Percentiles rank a stretch among this genome's conserved stretches.
Evolutionary conservation across 2,797 vertebrate species (phyloP).

Genomic region (Scomberomorus guttatus): DNA sequence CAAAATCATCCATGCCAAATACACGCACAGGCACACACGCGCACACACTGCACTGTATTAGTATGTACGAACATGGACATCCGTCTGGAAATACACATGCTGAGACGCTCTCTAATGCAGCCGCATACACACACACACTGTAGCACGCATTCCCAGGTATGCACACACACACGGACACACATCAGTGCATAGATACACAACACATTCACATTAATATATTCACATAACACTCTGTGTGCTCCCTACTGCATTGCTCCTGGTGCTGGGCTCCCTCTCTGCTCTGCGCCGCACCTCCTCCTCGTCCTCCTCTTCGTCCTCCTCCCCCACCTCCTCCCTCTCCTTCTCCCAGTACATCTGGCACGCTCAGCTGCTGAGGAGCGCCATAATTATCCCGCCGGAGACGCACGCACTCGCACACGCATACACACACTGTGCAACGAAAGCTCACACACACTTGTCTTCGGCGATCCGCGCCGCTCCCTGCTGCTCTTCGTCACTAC

Average conservation of each 20-base stretch:
- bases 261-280: constrained; percentile 86
- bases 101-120: constrained; percentile 31
- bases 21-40: constrained; percentile 23
- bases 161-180: constrained; percentile 44
- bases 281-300: constrained; percentile 80
- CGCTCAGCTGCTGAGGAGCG: constrained; percentile 99
- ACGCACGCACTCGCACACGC: constrained; percentile 64
- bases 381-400: constrained; percentile 99
- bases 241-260: constrained; percentile 93
- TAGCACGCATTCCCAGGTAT: constrained; percentile 35
- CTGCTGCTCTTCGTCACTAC: constrained; percentile 94
- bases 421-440: constrained; percentile 56
- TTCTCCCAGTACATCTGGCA: constrained; percentile 95
- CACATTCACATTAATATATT: constrained; percentile 68
- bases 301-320: constrained; percentile 84
- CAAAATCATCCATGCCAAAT: constrained; percentile 69
- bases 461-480: constrained; percentile 81
- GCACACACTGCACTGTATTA: constrained; percentile 27
- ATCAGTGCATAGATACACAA: constrained; percentile 51
- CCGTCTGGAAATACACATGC: constrained; percentile 53
- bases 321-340: constrained; percentile 89
- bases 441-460: constrained; percentile 74
- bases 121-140: constrained; percentile 23
- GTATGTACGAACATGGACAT: constrained; percentile 54
- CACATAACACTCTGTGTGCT: constrained; percentile 74